phyloP scores from a whole-genome alignment of 2,797 vertebrate species.

The Myotis daubentonii region DNA sequence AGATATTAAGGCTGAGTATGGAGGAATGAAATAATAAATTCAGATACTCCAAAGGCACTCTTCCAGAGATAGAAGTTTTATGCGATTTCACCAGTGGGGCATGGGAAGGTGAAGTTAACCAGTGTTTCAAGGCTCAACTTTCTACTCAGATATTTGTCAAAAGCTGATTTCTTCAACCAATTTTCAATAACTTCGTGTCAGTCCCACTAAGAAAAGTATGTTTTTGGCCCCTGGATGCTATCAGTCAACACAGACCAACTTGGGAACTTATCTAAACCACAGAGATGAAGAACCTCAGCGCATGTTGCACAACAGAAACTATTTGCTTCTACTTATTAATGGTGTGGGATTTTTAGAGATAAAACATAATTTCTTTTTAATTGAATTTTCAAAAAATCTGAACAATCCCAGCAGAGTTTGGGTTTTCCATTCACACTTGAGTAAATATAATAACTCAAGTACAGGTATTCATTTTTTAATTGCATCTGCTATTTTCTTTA shows the following conservation, averaged over 20 bases:
- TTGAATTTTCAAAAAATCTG: not conserved
- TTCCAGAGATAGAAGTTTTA: not conserved
- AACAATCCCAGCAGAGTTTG: not conserved
- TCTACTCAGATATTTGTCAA: not conserved
- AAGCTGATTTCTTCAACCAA: not conserved
- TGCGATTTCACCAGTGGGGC: not conserved
- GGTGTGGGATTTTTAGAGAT: not conserved
- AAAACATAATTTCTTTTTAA: not conserved
- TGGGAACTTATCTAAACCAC: not conserved
- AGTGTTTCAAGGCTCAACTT: not conserved
- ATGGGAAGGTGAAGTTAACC: not conserved
- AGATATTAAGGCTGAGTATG: not conserved
- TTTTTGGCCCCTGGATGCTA: not conserved
- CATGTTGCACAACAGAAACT: not conserved
- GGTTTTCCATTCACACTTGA: not conserved
- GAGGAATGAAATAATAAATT: not conserved
- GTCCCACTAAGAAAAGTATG: not conserved
- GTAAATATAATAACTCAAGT: no score
- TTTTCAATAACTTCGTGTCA: constrained; percentile 3
- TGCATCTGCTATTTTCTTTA: not conserved
- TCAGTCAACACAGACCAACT: not conserved
- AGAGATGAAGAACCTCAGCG: not conserved
- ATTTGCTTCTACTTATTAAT: not conserved
- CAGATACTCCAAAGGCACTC: not conserved
- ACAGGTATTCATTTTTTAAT: not conserved